Evolutionary conservation across 2,797 vertebrate genomes (phyloP).

Genomic region (Steatocranus sp.): DNA sequence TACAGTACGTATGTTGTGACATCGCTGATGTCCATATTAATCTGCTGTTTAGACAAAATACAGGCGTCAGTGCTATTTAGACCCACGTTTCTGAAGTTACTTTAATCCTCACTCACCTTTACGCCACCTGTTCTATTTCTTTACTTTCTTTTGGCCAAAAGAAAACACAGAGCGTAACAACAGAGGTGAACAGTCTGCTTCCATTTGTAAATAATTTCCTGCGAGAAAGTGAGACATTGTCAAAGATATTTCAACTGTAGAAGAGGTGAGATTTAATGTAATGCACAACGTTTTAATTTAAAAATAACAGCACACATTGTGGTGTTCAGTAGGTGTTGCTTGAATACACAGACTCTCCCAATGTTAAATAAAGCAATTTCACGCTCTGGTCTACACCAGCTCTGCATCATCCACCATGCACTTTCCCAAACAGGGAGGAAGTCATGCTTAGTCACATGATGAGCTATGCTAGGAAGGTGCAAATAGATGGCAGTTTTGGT

Average conservation of each 20-base stretch:
- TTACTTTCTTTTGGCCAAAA: not conserved
- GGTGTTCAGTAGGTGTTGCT: not conserved
- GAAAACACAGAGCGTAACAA: not conserved
- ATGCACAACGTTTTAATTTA: not conserved
- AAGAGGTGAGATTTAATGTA: not conserved
- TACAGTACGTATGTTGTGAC: not conserved
- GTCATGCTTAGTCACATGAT: slow-evolving; percentile 39
- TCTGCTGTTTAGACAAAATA: slow-evolving; percentile 25
- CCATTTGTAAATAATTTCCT: not conserved
- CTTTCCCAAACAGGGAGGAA: slow-evolving; percentile 39
- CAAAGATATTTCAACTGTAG: not conserved
- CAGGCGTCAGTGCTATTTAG: slow-evolving; percentile 2
- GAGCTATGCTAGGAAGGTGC: not conserved
- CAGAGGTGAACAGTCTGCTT: not conserved
- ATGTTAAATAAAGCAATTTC: slow-evolving; percentile 66
- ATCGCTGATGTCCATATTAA: slow-evolving; percentile 3
- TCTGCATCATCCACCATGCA: slow-evolving; percentile 31
- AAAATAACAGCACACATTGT: not conserved
- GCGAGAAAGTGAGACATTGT: not conserved
- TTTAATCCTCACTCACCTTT: slow-evolving; percentile 15
- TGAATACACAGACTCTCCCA: slow-evolving; percentile 11
- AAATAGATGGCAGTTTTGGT: slow-evolving; percentile 18
- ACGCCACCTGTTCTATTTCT: not conserved
- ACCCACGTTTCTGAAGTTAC: not conserved
- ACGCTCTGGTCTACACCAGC: slow-evolving; percentile 32